Evolutionary conservation across 2,888 invertebrate species (phyloP).

Genomic region (Lymantria monacha): DNA sequence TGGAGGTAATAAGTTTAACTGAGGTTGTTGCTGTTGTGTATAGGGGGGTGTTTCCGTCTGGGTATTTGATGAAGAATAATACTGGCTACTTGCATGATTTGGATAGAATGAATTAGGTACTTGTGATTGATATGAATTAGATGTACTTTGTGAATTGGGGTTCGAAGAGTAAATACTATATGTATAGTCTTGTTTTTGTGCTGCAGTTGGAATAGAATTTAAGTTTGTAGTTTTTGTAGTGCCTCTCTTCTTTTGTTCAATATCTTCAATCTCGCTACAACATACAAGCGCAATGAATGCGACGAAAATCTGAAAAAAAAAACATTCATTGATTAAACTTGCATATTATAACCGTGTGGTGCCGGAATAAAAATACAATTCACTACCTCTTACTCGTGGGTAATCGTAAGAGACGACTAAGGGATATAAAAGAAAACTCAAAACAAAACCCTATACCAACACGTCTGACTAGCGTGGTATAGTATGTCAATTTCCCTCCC

Average conservation of each 20-base stretch:
- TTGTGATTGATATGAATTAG: constrained; percentile 56
- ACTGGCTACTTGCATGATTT: constrained; percentile 57
- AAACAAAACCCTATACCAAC: no score
- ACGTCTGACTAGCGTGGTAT: no score
- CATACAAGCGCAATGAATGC: constrained; percentile 58
- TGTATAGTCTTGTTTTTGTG: constrained; percentile 73
- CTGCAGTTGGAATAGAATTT: constrained; percentile 68
- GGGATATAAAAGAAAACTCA: no score
- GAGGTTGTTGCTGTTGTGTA: constrained; percentile 44
- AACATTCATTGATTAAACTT: constrained; percentile 20
- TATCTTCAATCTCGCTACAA: constrained; percentile 64
- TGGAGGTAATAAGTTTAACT: constrained; percentile 51
- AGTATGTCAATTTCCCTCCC: no score
- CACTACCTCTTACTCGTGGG: no score
- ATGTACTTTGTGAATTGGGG: constrained; percentile 43
- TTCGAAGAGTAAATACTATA: constrained; percentile 67
- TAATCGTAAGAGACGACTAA: no score
- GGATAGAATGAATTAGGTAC: constrained; percentile 68
- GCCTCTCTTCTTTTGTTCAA: constrained; percentile 72
- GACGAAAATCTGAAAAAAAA: constrained; percentile 61
- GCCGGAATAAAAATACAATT: no score
- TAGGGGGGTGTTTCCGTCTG: constrained; percentile 43
- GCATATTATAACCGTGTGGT: no score
- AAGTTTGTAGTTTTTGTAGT: constrained; percentile 59
- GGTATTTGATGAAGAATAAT: constrained; percentile 50